Conservation (phyloP, 2,888 invertebrate species). For the Tillus elongatus region DNA sequence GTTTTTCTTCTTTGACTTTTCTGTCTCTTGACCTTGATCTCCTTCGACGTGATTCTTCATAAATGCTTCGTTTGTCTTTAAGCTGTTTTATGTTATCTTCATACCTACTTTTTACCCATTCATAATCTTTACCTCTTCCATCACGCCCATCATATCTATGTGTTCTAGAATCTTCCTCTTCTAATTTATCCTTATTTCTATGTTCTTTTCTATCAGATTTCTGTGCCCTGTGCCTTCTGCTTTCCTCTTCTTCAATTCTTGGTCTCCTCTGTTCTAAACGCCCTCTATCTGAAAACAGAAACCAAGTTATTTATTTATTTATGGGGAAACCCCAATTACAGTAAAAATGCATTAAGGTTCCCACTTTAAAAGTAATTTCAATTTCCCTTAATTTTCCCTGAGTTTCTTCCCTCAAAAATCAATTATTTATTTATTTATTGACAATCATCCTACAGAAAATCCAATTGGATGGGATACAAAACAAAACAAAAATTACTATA, state of each 20-base stretch:
- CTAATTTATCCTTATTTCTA: slow-evolving; percentile 14
- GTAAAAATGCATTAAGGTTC: too few species aligned
- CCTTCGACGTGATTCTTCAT: slow-evolving; percentile 10
- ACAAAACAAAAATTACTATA: too few species aligned
- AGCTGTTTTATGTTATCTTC: slow-evolving; percentile 22
- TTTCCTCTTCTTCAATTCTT: slow-evolving; percentile 2
- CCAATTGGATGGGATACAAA: too few species aligned
- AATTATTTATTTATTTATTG: too few species aligned
- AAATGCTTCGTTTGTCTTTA: slow-evolving; percentile 18
- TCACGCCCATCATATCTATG: slow-evolving; percentile 9
- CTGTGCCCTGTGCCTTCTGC: slow-evolving; percentile 8
- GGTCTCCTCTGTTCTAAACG: neutral
- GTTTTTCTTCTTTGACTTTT: slow-evolving; percentile 14
- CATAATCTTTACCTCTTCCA: slow-evolving; percentile 19
- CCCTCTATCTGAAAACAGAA: too few species aligned
- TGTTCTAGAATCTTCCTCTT: slow-evolving; percentile 6
- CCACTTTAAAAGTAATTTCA: too few species aligned
- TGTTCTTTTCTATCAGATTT: slow-evolving; percentile 13
- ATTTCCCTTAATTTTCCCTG: neutral
- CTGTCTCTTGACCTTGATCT: slow-evolving; percentile 20
- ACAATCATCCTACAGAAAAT: too few species aligned
- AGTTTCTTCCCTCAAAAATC: too few species aligned
- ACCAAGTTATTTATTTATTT: too few species aligned
- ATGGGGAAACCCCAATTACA: too few species aligned
- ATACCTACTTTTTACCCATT: slow-evolving; percentile 24